A percentile compares a stretch with the other conserved stretches of the same genome.
These are phyloP conservation scores for Pachypsylla venusta DNA, from an alignment of 1,140 invertebrate genomes.

Conservation along the genomic window DNA sequence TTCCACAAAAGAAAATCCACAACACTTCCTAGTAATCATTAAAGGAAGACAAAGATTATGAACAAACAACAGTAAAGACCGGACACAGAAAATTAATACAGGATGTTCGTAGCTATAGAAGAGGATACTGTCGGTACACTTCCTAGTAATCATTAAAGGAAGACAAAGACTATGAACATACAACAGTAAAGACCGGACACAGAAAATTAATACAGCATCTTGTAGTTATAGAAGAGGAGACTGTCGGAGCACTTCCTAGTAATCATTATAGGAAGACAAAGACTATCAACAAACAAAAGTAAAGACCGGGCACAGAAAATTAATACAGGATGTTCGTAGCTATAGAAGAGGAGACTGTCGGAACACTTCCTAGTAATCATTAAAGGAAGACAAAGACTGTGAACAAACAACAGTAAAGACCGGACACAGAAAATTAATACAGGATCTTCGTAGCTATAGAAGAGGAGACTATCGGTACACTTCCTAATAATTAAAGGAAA, in stretches of 20 bases:
- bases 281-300: conserved; percentile 18
- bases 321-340: conserved; percentile 15
- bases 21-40: conserved; percentile 20
- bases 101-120: conserved; percentile 16
- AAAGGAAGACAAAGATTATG: conserved; percentile 18
- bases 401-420: no score
- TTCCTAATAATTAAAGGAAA: conserved; percentile 18
- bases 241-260: conserved; percentile 20
- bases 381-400: no score
- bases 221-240: no score
- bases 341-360: conserved; percentile 16
- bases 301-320: conserved; percentile 8
- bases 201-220: no score
- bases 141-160: no score
- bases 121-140: no score
- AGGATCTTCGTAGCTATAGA: no score
- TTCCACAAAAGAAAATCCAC: conserved; percentile 22
- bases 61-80: conserved; percentile 15
- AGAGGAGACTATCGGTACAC: no score
- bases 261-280: conserved; percentile 18
- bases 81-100: conserved; percentile 11
- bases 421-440: no score
- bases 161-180: no score
- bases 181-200: no score
- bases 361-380: no score